A percentile compares a stretch with the other conserved stretches of the same genome.
Evolutionary conservation across 2,888 invertebrate species (phyloP).

Genomic region (Catocala sponsa): DNA sequence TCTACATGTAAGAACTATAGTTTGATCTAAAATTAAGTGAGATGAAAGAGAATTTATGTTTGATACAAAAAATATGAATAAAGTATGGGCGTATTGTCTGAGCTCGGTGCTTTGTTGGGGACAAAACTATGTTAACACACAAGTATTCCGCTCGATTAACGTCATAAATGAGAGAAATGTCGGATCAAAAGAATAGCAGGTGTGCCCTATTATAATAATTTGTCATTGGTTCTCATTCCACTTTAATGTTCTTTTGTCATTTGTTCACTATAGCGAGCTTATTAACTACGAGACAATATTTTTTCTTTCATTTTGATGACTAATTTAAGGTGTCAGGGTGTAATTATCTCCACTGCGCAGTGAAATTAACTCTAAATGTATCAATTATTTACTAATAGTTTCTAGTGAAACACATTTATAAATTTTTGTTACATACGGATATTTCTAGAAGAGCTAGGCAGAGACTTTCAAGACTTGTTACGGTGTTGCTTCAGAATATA

Average conservation of each 20-base stretch:
- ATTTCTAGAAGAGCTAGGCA: no score
- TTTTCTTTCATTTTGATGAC: slow-evolving; percentile 58
- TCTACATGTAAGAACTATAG: slow-evolving; percentile 86
- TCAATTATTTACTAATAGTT: slow-evolving; percentile 50
- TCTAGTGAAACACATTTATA: neutral
- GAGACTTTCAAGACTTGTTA: no score
- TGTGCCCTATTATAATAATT: slow-evolving; percentile 86
- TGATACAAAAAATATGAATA: slow-evolving; percentile 85
- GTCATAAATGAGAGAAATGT: slow-evolving; percentile 88
- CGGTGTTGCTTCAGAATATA: no score
- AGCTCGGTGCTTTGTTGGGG: slow-evolving; percentile 78
- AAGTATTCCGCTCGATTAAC: slow-evolving; percentile 85
- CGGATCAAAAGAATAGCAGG: slow-evolving; percentile 88
- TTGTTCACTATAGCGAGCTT: slow-evolving; percentile 65
- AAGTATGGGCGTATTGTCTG: slow-evolving; percentile 80
- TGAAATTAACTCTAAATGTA: slow-evolving; percentile 50
- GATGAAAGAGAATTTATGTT: slow-evolving; percentile 85
- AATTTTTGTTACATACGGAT: no score
- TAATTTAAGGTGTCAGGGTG: slow-evolving; percentile 56
- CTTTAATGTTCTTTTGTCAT: slow-evolving; percentile 75
- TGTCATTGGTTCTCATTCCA: slow-evolving; percentile 80
- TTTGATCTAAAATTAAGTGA: slow-evolving; percentile 85
- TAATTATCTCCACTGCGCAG: slow-evolving; percentile 49
- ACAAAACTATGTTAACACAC: slow-evolving; percentile 81
- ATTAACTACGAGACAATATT: slow-evolving; percentile 65